Conservation (phyloP, 2,113 vertebrate species). For the human region DNA sequence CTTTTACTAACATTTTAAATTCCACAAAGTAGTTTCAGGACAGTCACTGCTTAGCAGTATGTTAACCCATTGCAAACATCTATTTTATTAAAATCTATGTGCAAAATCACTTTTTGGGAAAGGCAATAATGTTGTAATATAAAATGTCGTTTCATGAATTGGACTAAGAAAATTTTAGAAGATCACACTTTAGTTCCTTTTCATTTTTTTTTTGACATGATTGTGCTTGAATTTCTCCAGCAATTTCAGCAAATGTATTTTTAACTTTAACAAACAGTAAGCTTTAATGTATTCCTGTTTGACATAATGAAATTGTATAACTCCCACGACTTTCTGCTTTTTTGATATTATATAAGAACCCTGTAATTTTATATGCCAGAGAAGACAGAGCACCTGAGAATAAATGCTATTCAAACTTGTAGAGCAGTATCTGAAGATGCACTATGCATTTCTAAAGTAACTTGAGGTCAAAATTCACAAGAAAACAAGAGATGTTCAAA, state of each 20-base stretch:
- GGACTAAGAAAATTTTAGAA: constrained; percentile 61
- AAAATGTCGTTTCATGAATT: constrained; percentile 58
- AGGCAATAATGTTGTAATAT: constrained; percentile 12
- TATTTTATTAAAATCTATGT: constrained; percentile 51
- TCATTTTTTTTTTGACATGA: constrained; percentile 69
- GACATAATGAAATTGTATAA: constrained; percentile 76
- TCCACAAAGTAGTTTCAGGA: neutral
- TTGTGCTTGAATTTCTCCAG: constrained; percentile 69
- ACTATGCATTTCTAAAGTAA: constrained; percentile 65
- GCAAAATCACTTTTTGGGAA: neutral
- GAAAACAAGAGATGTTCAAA: constrained; percentile 61
- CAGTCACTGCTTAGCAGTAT: neutral
- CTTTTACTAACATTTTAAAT: constrained; percentile 23
- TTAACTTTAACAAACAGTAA: constrained; percentile 76
- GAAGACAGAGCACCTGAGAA: constrained; percentile 78
- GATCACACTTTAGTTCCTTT: constrained; percentile 62
- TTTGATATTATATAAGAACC: constrained; percentile 77
- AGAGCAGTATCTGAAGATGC: constrained; percentile 59
- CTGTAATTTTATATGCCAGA: constrained; percentile 78
- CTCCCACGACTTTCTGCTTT: constrained; percentile 76
- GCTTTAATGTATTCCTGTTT: constrained; percentile 76
- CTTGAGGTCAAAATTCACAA: constrained; percentile 55
- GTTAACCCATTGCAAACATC: neutral
- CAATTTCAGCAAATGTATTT: constrained; percentile 70
- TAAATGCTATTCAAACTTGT: constrained; percentile 68